Base-by-base conservation (phyloP, 2,888 invertebrate species). In the Drosophila meridiana region DNA sequence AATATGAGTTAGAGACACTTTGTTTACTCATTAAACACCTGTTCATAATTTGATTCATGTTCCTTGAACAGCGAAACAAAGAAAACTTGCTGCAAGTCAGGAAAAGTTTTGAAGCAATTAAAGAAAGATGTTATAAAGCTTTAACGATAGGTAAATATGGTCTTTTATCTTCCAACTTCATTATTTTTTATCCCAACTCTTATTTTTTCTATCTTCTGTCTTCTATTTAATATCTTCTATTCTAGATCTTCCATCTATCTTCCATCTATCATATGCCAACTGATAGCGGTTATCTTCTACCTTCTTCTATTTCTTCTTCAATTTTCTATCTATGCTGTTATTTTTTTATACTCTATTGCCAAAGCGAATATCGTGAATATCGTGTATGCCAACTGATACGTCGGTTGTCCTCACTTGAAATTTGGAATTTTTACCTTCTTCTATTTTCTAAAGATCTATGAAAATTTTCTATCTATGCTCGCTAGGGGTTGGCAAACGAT, bases 1-100 rank as follows among this genome's bases (percentile, higher is more conserved):
- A 48, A 48, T 26, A 45, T 59, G 38, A 59, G 28, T 38, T 59
- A 4, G 11, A 11, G 52, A 13, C 52, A 52, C 47, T 48, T 38
- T 47, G 14, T 38, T 59, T 28, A 36, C 59, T 13, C 11, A n/a
- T 47, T 47, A 47, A 59, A 36, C 36, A 47, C n/a, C 36, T 47
- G 36, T 30, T 59, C 36, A 5, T 11, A 30, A 47, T 59, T 47
- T 47, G n/a, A 38, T 59, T 38, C 28, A 47, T 38, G 7, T 5
- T 47, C 30, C 34, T 6, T 7, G 11, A 30, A 9, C 11, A 4
- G 45, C 28, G 6, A n/a, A 59, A 28, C 59, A 47, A 4, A 14
- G 53, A 6, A 13, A 52, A 52, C 7, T 34, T 34, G 11, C 6
- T 13, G 6, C 11, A 34, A 2, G 34, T 3, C 8, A 13, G 13